These are phyloP conservation scores for Sarcophaga subvicina DNA, from an alignment of 2,888 invertebrate species.

Conservation along the genomic window DNA sequence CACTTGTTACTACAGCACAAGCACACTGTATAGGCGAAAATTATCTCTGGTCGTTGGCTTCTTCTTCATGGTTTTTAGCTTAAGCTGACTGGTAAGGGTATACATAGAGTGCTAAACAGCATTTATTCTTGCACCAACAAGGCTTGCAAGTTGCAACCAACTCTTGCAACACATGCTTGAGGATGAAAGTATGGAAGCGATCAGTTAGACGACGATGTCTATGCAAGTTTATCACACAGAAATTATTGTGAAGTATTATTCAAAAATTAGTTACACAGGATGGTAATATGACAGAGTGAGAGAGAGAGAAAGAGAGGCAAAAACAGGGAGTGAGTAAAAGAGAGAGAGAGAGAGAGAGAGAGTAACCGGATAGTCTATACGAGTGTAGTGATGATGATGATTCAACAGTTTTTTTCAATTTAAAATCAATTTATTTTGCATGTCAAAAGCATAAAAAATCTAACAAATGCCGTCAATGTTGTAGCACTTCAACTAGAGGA, in stretches of 20 bases:
- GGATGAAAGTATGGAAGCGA: slow-evolving; percentile 16
- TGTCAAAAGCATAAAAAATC: slow-evolving; percentile 68
- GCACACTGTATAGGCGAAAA: not conserved
- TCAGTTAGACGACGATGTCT: not conserved
- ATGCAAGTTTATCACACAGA: too few species aligned
- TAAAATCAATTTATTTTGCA: slow-evolving; percentile 76
- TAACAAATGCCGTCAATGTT: slow-evolving; percentile 63
- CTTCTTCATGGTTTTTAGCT: slow-evolving; percentile 9
- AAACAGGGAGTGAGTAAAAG: too few species aligned
- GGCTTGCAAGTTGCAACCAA: not conserved
- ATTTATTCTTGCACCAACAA: not conserved
- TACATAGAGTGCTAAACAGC: not conserved
- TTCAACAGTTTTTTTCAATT: slow-evolving; percentile 70
- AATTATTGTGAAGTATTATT: too few species aligned
- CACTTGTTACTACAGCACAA: slow-evolving; percentile 49
- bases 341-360: too few species aligned
- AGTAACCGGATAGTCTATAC: slow-evolving; percentile 58
- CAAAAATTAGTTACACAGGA: too few species aligned
- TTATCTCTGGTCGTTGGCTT: not conserved
- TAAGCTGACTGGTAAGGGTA: too few species aligned
- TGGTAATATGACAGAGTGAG: too few species aligned
- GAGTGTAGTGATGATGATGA: not conserved
- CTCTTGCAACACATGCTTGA: slow-evolving; percentile 52
- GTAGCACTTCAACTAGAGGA: slow-evolving; percentile 54
- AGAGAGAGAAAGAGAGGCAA: not conserved